Conservation (phyloP, 2,888 invertebrate species). For the Odontomyia ornata region DNA sequence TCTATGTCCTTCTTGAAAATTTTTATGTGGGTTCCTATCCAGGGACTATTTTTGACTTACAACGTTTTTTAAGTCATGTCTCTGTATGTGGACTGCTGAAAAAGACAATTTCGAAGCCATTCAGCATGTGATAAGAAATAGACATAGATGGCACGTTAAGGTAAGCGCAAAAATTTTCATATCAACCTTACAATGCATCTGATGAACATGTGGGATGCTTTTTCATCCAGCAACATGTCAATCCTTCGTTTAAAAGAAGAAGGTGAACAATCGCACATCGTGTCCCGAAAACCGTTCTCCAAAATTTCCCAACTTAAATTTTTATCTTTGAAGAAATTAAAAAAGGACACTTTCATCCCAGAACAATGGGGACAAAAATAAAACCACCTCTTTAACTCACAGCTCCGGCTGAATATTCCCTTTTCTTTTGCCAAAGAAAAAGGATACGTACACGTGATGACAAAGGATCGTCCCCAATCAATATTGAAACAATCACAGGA, state of each 20-base stretch:
- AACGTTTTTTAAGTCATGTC: too few relatives aligned
- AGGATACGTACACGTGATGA: constrained; percentile 15
- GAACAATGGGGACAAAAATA: constrained; percentile 32
- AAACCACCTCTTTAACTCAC: constrained; percentile 24
- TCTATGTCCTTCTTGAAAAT: too few relatives aligned
- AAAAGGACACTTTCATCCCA: background rate
- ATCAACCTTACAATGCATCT: too few relatives aligned
- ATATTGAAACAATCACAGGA: constrained; percentile 42
- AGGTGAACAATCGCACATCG: background rate
- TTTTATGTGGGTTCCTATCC: too few relatives aligned
- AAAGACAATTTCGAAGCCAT: too few relatives aligned
- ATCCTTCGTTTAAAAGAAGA: background rate
- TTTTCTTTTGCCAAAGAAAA: constrained; percentile 7
- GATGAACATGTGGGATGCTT: too few relatives aligned
- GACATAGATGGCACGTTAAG: too few relatives aligned
- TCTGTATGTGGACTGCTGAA: too few relatives aligned
- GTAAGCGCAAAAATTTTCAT: too few relatives aligned
- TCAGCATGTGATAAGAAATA: too few relatives aligned
- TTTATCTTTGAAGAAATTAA: constrained; percentile 15
- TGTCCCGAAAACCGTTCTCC: background rate
- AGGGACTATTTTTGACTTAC: too few relatives aligned
- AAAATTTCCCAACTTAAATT: background rate
- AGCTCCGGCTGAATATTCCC: background rate
- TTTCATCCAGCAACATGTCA: background rate
- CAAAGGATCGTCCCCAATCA: constrained; percentile 34